Conservation (phyloP, 2,888 invertebrate genomes). For the Tetropium fuscum region DNA sequence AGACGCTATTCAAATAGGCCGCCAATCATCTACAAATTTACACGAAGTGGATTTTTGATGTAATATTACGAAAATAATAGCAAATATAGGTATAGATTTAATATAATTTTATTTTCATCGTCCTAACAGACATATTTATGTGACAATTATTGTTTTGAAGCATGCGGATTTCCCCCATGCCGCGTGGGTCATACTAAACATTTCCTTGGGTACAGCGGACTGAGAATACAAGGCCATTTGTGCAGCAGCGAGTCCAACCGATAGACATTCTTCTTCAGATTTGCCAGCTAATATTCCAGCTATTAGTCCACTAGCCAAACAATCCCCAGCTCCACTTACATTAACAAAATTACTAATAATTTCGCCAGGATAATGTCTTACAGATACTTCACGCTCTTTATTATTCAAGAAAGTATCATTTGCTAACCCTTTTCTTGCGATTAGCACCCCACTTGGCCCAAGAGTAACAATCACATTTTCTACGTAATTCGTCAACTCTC, state of each 20-base stretch:
- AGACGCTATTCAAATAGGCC: no score
- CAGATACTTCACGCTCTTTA: slow-evolving; percentile 34
- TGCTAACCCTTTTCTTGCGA: slow-evolving; percentile 62
- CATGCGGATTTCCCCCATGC: slow-evolving; percentile 41
- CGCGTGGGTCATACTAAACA: slow-evolving; percentile 39
- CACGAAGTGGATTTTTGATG: no score
- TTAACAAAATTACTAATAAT: slow-evolving; percentile 69
- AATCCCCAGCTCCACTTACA: slow-evolving; percentile 89
- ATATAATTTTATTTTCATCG: background rate
- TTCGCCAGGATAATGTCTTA: slow-evolving; percentile 66
- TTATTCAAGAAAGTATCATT: slow-evolving; percentile 50
- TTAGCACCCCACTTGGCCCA: slow-evolving; percentile 72
- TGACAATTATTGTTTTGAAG: slow-evolving; percentile 29
- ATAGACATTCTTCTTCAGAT: slow-evolving; percentile 71
- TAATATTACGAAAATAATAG: no score
- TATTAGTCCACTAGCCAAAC: slow-evolving; percentile 79
- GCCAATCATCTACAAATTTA: no score
- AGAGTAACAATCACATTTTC: slow-evolving; percentile 74
- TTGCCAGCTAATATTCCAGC: slow-evolving; percentile 71
- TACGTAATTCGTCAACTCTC: slow-evolving; percentile 66
- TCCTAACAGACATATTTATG: background rate
- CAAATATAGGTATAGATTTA: no score
- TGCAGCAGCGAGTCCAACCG: slow-evolving; percentile 74
- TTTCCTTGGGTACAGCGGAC: slow-evolving; percentile 69
- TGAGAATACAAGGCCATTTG: slow-evolving; percentile 70